Conservation (phyloP, 1,140 invertebrate species). For the Neomicropteryx cornuta region DNA sequence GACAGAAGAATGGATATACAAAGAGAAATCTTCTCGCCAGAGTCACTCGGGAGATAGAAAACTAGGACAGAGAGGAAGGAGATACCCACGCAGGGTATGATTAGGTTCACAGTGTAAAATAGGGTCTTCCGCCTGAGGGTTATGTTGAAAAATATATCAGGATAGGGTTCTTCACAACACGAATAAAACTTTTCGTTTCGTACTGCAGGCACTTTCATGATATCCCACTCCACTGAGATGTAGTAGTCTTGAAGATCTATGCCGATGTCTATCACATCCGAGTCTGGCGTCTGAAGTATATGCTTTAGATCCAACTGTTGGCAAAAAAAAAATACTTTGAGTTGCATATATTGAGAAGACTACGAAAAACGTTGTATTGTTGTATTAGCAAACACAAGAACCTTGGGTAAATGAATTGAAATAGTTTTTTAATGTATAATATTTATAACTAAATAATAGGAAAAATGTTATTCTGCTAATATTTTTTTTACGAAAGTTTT, state of each 20-base stretch:
- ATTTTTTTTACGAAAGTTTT: too few species aligned
- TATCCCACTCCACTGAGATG: constrained; percentile 96
- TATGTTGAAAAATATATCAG: constrained; percentile 97
- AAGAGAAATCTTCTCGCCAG: constrained; percentile 94
- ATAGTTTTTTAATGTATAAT: too few species aligned
- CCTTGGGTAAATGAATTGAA: too few species aligned
- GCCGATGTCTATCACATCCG: constrained; percentile 72
- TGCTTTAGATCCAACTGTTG: constrained; percentile 78
- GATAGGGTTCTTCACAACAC: constrained; percentile 85
- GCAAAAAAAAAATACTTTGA: constrained; percentile 20
- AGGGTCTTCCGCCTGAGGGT: constrained; percentile 91
- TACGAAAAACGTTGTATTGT: too few species aligned
- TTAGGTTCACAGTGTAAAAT: constrained; percentile 95
- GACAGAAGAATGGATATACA: constrained; percentile 98
- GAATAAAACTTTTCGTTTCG: constrained; percentile 84
- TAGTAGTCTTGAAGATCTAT: constrained; percentile 92
- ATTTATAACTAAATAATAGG: too few species aligned
- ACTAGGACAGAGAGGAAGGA: constrained; percentile 96
- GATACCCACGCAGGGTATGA: constrained; percentile 92
- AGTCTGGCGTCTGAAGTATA: constrained; percentile 67
- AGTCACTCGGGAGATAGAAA: constrained; percentile 97
- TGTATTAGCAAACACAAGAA: too few species aligned
- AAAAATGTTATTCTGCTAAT: too few species aligned
- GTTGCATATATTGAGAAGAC: too few species aligned
- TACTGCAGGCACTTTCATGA: constrained; percentile 78